Base-by-base conservation (phyloP, 2,113 vertebrate species). In the Otocyon megalotis region DNA sequence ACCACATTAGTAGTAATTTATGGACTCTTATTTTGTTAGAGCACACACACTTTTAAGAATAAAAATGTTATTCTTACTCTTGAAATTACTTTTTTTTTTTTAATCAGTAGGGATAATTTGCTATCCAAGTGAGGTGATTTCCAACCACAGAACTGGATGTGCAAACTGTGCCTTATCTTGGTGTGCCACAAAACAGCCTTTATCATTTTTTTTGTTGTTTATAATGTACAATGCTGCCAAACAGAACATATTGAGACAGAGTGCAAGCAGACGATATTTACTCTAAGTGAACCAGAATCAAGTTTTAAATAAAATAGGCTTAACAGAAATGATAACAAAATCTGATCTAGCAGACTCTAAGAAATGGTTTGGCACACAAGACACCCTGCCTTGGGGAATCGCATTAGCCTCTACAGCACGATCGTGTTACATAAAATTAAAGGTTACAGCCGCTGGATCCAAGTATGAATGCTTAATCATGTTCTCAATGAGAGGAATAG, bases 231-330 rank as follows among this genome's bases (percentile, higher is more conserved):
- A 7, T 0, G 87, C 91, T 81, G 94, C 95, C 97, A 98, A 98
- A 87, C 48, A 62, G 96, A 96, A 92, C 0, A 1, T n/a, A 14
- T 1, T 60, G 85, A 90, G 88, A 74, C 8, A n/a, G 35, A 54
- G 63, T 50, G 96, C 48, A 97, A 77, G 54, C 12, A 97, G 97
- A 96, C 50, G 3, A 5, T 95, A 65, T 76, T 69, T 37, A n/a
- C 28, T 17, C 82, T 56, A 74, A 67, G 86, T 50, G 88, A 97
- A 90, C 93, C 67, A 93, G 93, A 90, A 94, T 82, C 72, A 56
- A 96, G 96, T 97, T 96, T 97, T 94, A 94, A 94, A 94, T 94
- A 92, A 95, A 97, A 96, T 48, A 65, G 91, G 86, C 89, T 97
- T 94, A 95, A 85, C 50, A 16, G 56, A 92, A 94, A 89, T 0